These are phyloP conservation scores for Parotia lawesii DNA, from an alignment of 2,113 vertebrate species.

Conservation along the genomic window DNA sequence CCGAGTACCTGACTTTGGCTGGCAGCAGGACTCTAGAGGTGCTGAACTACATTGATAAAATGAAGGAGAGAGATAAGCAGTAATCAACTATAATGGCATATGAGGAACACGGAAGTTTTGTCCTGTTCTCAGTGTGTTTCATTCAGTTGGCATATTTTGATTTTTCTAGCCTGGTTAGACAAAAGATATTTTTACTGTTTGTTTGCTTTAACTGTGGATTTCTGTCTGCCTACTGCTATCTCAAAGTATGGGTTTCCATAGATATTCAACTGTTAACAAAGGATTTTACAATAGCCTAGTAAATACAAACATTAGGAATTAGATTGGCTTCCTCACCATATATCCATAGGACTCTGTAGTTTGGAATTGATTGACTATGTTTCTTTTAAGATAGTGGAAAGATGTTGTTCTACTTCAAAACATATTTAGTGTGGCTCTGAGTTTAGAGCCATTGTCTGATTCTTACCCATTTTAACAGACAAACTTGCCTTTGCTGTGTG, in stretches of 20 bases:
- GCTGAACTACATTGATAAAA: not conserved
- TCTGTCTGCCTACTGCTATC: not conserved
- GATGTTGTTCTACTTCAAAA: not conserved
- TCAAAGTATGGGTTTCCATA: not conserved
- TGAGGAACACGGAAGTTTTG: not conserved
- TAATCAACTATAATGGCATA: not conserved
- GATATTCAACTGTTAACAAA: not conserved
- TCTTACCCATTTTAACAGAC: not conserved
- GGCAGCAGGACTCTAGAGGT: not conserved
- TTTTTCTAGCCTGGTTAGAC: not conserved
- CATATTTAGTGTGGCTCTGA: not conserved
- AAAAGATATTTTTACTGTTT: not conserved
- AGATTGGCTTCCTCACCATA: not conserved
- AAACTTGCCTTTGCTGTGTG: not conserved
- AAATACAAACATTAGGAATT: not conserved
- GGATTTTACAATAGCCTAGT: not conserved
- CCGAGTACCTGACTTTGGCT: not conserved
- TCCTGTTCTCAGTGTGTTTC: not conserved
- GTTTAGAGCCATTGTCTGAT: not conserved
- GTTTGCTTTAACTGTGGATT: not conserved
- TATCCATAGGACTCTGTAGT: not conserved
- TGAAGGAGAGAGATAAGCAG: not conserved
- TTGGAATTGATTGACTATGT: not conserved
- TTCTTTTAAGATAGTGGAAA: not conserved
- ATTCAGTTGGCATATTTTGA: not conserved